A percentile compares a stretch with the other conserved stretches of the same genome.
Conservation (phyloP, 1,140 invertebrate genomes). For the Antheraea mylitta region DNA sequence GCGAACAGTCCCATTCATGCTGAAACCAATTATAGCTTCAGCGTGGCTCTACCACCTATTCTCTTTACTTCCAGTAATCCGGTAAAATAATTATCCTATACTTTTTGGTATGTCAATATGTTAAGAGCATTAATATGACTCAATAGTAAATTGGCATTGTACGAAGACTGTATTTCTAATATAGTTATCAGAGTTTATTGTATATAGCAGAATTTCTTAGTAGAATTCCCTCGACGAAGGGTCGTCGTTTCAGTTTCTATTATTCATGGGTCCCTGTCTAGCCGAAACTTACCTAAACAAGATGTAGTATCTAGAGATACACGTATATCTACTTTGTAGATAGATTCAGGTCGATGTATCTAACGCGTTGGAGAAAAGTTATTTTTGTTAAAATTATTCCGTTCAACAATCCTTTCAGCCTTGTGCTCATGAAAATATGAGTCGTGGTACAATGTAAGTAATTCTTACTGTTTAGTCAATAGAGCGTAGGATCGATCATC, state of each 20-base stretch:
- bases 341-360: background rate
- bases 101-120: too few relatives aligned
- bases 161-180: background rate
- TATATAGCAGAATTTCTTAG: background rate
- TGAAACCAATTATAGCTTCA: too few relatives aligned
- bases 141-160: background rate
- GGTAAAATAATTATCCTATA: too few relatives aligned
- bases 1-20: too few relatives aligned
- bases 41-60: too few relatives aligned
- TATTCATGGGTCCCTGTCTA: background rate
- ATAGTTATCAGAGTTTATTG: background rate
- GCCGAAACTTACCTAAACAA: slow-evolving; percentile 4
- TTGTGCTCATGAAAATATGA: background rate
- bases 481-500: too few relatives aligned
- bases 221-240: background rate
- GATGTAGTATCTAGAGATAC: background rate
- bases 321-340: background rate
- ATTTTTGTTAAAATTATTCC: background rate
- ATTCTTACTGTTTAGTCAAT: too few relatives aligned
- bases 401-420: background rate
- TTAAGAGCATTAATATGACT: background rate
- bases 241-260: slow-evolving; percentile 1
- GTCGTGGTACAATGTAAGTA: background rate
- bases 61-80: too few relatives aligned
- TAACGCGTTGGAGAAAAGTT: background rate